These are phyloP conservation scores for Prietella phreatophila DNA, from an alignment of 2,113 vertebrate genomes.

Conservation along the genomic window DNA sequence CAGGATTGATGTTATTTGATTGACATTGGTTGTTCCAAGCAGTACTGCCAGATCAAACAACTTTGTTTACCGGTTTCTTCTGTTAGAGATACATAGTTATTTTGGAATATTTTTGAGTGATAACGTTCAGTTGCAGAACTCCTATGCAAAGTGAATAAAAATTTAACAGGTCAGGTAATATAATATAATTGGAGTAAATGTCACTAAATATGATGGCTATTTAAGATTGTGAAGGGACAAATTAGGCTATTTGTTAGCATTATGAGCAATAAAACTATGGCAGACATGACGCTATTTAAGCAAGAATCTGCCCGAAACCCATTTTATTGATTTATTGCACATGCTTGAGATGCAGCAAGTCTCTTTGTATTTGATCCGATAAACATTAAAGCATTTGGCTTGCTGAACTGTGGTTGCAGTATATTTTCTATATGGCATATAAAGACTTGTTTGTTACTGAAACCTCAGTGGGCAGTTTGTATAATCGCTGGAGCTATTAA, in stretches of 20 bases:
- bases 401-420: conserved; percentile 15
- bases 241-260: neutral
- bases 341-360: neutral
- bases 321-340: neutral
- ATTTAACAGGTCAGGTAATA: neutral
- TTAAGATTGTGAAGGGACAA: neutral
- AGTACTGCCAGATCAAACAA: neutral
- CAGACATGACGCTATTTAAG: neutral
- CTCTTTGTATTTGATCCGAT: neutral
- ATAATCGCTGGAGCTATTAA: conserved; percentile 28
- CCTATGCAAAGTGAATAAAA: neutral
- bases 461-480: conserved; percentile 24
- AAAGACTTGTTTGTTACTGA: conserved; percentile 22
- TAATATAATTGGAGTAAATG: neutral
- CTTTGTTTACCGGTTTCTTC: neutral
- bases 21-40: neutral
- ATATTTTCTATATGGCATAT: conserved; percentile 14
- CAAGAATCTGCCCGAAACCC: neutral
- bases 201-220: neutral
- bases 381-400: conserved; percentile 5
- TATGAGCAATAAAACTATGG: neutral
- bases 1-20: neutral
- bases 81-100: neutral
- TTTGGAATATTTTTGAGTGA: neutral
- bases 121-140: neutral